Base-by-base conservation (phyloP, 2,797 vertebrate species). In the Siniperca obscura region DNA sequence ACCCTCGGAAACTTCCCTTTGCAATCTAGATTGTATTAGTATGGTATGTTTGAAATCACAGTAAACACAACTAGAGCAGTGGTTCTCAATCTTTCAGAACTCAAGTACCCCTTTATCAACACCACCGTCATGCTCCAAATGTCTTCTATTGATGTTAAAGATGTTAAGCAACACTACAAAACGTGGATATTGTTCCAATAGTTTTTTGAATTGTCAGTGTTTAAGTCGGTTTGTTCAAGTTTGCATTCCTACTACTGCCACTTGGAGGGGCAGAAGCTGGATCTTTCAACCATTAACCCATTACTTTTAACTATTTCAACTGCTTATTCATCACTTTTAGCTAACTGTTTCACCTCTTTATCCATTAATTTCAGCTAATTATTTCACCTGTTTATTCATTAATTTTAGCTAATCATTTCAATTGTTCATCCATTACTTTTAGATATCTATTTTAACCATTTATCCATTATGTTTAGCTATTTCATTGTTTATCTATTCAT, bases 1-100 rank as follows among this genome's bases (percentile, higher is more conserved):
- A 80, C 80, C 85, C 78, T 60, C 16, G 27, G 79, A 83, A 85
- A 83, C 52, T 21, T 87, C 74, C 84, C 73, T 59, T 76, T 80
- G 74, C 64, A 76, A 81, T 81, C 74, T 74, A 84, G 71, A 86
- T 62, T 40, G 60, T 78, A 75, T 66, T 68, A 81, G 81, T 64
- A 25, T 38, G 34, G 66, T 53, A 71, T 10, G 0, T 87, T 83
- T 72, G 34, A 64, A 70, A 77, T 74, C 57, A 56, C 50, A 27
- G 48, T 44, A 53, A 76, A 84, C 71, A 76, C 27, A 76, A 44
- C 11, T 34, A 46, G 3, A 56, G 46, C 38, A 59, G 62, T 2
- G 64, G 40, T 14, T 68, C 22, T 44, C 19, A 44, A 42, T n/a
- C 21, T 57, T 69, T 11, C 38, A 76, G 61, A 81, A 77, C 17